Evolutionary conservation across 2,888 invertebrate genomes (phyloP).

Genomic region (Agriopis marginaria): DNA sequence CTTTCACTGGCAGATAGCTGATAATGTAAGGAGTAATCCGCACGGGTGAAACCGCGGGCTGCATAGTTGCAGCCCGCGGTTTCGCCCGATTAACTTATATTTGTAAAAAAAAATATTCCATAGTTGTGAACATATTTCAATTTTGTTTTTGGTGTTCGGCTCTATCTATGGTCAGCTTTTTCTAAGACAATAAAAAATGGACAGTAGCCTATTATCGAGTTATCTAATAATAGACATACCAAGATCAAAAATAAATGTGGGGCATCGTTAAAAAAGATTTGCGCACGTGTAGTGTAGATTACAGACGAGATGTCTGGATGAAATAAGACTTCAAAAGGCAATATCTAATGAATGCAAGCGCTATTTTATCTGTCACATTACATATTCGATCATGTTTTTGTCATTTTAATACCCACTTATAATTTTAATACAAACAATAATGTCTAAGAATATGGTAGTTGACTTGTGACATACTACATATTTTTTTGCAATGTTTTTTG

Average conservation of each 20-base stretch:
- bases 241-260: background rate
- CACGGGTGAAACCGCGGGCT: too few relatives aligned
- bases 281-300: background rate
- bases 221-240: background rate
- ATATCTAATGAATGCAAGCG: background rate
- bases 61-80: too few relatives aligned
- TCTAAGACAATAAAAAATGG: too few relatives aligned
- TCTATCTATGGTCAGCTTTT: too few relatives aligned
- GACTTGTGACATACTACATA: background rate
- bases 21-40: too few relatives aligned
- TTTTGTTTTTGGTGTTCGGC: too few relatives aligned
- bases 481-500: background rate
- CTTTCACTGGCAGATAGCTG: too few relatives aligned
- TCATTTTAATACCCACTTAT: background rate
- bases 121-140: too few relatives aligned
- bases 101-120: too few relatives aligned
- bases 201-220: background rate
- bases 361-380: background rate
- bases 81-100: too few relatives aligned
- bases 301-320: constrained; percentile 5
- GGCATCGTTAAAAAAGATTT: background rate
- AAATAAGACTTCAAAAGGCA: constrained; percentile 1
- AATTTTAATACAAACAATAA: background rate
- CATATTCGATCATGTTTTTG: constrained; percentile 1
- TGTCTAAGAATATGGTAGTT: background rate